phyloP scores from a whole-genome alignment of 2,113 vertebrate genomes.

The Equus przewalskii region DNA sequence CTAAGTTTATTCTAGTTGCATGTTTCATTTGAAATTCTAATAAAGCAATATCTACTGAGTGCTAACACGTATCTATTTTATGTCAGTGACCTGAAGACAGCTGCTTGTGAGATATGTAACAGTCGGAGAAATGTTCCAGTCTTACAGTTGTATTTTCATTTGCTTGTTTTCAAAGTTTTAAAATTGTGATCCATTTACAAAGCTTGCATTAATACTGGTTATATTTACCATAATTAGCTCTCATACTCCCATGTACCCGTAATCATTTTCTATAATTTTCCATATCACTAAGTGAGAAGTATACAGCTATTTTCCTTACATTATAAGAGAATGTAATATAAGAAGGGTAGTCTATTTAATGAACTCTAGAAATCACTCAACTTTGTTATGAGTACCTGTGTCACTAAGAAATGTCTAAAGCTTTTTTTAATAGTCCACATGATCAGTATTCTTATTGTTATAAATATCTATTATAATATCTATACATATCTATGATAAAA shows the following conservation, averaged over 20 bases:
- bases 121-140: not conserved
- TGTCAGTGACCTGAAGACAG: not conserved
- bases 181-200: not conserved
- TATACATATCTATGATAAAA: not conserved
- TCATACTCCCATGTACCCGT: not conserved
- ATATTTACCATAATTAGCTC: not conserved
- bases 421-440: not conserved
- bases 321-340: not conserved
- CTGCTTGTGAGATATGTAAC: not conserved
- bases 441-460: not conserved
- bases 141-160: not conserved
- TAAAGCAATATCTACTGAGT: not conserved
- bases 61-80: not conserved
- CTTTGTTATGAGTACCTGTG: not conserved
- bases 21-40: not conserved
- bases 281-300: not conserved
- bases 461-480: not conserved
- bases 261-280: not conserved
- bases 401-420: not conserved
- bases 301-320: not conserved
- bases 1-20: not conserved
- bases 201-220: not conserved
- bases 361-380: not conserved
- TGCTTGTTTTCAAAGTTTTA: not conserved
- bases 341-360: not conserved